Base-by-base conservation (phyloP, 2,888 invertebrate genomes). In the Sinopyrophorus schimmeli region DNA sequence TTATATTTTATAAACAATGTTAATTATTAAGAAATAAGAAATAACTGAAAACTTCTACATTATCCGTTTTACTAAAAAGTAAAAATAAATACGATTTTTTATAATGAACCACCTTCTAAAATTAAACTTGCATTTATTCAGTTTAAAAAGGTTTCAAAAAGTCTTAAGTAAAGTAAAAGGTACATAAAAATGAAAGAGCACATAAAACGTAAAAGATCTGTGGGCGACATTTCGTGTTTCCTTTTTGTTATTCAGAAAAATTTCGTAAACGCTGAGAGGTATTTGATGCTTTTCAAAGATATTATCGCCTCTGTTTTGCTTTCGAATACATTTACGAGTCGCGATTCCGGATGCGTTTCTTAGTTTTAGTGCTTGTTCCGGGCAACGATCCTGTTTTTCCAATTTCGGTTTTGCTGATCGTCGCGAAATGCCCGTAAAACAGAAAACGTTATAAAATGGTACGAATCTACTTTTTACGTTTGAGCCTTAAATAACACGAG, bases 231-330 rank as follows among this genome's bases (percentile, higher is more conserved):
- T 43, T 43, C 39, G 20, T 28, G 28, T 18, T 27, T 49, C 37
- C 48, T 43, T 37, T n/a, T 49, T 38, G 42, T 49, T 37, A 49
- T 49, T 30, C 31, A 38, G 38, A 38, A 44, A 34, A 24, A 37
- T 47, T 39, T 31, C 37, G 49, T 34, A 43, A 49, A 49, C 49
- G 43, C 43, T 49, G 39, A 44, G 43, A 49, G 48, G 41, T 42
- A 42, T 49, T 40, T 37, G 48, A 49, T 49, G 48, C 41, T 49
- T 48, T n/a, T 49, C 48, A 43, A 24, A 42, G 49, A 49, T 49
- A 49, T 49, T 49, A 49, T 49, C 49, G 38, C 43, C 43, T 39
- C 31, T 49, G 49, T 49, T 49, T 43, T 43, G 49, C 43, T 44
- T 49, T 44, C 31, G 49, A 49, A 49, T 49, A 49, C 49, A 43